These are phyloP conservation scores for Carduelis carduelis DNA, from an alignment of 2,797 vertebrate genomes.

Conservation along the genomic window DNA sequence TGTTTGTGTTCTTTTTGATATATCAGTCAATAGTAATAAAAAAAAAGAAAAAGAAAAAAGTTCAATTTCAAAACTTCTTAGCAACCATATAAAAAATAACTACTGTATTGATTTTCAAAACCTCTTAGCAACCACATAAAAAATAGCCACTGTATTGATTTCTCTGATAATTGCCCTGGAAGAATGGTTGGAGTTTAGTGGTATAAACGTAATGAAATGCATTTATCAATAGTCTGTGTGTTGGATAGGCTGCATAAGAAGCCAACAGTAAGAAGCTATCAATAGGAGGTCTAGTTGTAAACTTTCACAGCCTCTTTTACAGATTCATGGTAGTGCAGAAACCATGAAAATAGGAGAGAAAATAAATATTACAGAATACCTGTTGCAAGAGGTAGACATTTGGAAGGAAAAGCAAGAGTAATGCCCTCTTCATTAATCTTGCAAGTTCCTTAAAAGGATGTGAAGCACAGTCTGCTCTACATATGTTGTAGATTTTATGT, in stretches of 20 bases:
- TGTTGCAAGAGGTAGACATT: neutral
- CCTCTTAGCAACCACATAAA: constrained; percentile 40
- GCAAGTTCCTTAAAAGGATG: constrained; percentile 54
- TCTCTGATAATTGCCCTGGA: constrained; percentile 40
- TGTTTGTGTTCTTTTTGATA: constrained; percentile 33
- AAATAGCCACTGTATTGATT: constrained; percentile 57
- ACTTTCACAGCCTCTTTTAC: constrained; percentile 7
- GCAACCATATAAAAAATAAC: constrained; percentile 45
- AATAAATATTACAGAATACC: neutral
- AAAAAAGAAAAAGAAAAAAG: neutral
- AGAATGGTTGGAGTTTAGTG: constrained; percentile 39
- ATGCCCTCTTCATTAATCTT: neutral
- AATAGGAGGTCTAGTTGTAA: neutral
- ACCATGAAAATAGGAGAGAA: neutral
- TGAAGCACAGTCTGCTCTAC: constrained; percentile 31
- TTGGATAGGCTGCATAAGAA: neutral
- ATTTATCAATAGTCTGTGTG: constrained; percentile 29
- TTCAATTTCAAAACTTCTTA: constrained; percentile 54
- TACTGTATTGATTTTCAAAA: constrained; percentile 59
- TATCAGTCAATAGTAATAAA: neutral
- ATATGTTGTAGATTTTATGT: constrained; percentile 66
- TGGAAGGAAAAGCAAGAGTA: neutral
- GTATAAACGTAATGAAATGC: constrained; percentile 22
- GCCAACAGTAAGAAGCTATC: neutral
- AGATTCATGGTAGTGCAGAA: neutral